phyloP scores from a whole-genome alignment of 2,113 vertebrate species.

The Ranitomeya imitator region DNA sequence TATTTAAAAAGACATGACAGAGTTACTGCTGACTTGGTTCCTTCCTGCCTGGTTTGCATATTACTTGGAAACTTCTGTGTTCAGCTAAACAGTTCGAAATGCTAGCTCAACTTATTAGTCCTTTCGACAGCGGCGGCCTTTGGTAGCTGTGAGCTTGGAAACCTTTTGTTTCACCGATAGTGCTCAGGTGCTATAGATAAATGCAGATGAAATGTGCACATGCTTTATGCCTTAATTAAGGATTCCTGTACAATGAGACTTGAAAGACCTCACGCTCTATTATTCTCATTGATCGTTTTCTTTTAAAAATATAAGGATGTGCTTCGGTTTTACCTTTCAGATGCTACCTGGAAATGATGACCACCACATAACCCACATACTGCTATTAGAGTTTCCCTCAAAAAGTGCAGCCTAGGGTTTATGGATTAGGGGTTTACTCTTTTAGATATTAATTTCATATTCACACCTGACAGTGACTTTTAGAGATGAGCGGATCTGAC shows the following conservation, averaged over 20 bases:
- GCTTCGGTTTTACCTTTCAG: background rate
- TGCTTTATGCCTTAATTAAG: background rate
- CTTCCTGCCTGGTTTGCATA: conserved; percentile 47
- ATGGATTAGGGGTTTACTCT: too few relatives aligned
- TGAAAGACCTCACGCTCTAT: background rate
- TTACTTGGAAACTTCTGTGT: conserved; percentile 39
- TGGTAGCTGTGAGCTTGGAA: background rate
- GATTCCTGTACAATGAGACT: background rate
- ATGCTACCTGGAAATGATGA: background rate
- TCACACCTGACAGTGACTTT: too few relatives aligned
- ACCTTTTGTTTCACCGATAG: background rate
- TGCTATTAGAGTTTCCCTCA: too few relatives aligned
- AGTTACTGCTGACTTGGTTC: conserved; percentile 54
- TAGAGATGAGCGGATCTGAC: too few relatives aligned
- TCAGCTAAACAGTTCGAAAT: conserved; percentile 48
- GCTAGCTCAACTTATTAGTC: conserved; percentile 37
- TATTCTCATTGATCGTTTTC: background rate
- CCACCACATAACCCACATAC: too few relatives aligned
- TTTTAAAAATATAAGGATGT: background rate
- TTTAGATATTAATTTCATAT: too few relatives aligned
- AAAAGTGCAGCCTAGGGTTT: too few relatives aligned
- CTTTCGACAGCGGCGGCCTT: background rate
- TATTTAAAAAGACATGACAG: conserved; percentile 56
- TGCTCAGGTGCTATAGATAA: conserved; percentile 7
- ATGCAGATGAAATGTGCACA: background rate